Evolutionary conservation across 1,140 invertebrate genomes (phyloP).

Genomic region (Drosophila arawakana): DNA sequence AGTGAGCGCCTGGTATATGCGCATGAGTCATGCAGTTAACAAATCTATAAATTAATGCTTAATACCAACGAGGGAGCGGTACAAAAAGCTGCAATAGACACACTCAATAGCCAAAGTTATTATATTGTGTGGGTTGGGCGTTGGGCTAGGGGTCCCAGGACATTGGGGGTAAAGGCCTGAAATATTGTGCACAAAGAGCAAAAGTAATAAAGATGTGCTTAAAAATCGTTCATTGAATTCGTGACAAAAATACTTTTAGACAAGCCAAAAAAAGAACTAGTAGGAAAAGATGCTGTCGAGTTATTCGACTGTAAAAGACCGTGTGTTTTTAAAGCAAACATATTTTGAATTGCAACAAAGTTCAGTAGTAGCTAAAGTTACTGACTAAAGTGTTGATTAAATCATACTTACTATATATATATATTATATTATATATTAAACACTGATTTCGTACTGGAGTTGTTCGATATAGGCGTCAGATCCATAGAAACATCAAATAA

Average conservation of each 20-base stretch:
- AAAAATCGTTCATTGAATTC: conserved; percentile 82
- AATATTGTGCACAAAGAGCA: conserved; percentile 47
- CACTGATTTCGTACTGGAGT: too few relatives aligned
- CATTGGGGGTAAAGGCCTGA: conserved; percentile 28
- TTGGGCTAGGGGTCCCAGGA: not conserved
- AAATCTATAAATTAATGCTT: conserved; percentile 42
- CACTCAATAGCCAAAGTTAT: not conserved
- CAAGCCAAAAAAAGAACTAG: not conserved
- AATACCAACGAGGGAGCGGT: not conserved
- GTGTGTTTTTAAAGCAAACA: too few relatives aligned
- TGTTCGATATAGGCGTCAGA: too few relatives aligned
- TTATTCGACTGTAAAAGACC: too few relatives aligned
- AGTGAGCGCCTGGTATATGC: conserved; percentile 6
- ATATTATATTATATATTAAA: too few relatives aligned
- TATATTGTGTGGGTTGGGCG: not conserved
- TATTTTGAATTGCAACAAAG: too few relatives aligned
- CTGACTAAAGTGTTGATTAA: too few relatives aligned
- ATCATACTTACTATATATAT: too few relatives aligned
- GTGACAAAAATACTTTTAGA: conserved; percentile 72
- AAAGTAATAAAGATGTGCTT: conserved; percentile 81
- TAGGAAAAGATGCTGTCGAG: too few relatives aligned
- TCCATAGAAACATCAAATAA: too few relatives aligned
- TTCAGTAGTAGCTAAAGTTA: too few relatives aligned
- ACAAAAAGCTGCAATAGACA: not conserved
- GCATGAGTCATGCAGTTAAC: conserved; percentile 32